phyloP scores from a whole-genome alignment of 2,888 invertebrate species.

The Sinodicranocentrus sp. region DNA sequence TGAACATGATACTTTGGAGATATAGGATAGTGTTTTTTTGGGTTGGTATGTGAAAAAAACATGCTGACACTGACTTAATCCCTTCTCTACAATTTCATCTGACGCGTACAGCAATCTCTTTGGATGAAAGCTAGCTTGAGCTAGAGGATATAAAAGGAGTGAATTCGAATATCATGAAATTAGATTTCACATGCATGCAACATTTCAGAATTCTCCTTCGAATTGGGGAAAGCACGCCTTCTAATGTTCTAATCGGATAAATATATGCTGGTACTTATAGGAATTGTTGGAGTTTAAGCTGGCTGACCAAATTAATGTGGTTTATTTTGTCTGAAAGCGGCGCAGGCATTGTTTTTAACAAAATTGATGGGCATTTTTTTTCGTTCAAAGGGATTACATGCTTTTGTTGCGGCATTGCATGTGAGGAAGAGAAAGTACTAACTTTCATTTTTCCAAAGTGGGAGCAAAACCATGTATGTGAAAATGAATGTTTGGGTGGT shows the following conservation, averaged over 20 bases:
- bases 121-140: neutral
- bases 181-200: constrained; percentile 20
- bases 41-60: constrained; percentile 31
- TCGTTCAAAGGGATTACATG: constrained; percentile 12
- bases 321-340: constrained; percentile 26
- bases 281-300: too few species aligned
- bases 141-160: neutral
- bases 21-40: constrained; percentile 25
- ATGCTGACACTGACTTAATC: constrained; percentile 54
- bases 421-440: neutral
- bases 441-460: neutral
- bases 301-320: constrained; percentile 12
- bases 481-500: constrained; percentile 3
- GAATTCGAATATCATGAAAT: constrained; percentile 21
- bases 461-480: neutral
- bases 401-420: neutral
- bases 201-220: neutral
- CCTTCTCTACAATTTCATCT: constrained; percentile 36
- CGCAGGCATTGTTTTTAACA: constrained; percentile 32
- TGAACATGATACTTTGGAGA: constrained; percentile 22
- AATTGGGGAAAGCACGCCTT: too few species aligned
- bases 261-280: too few species aligned
- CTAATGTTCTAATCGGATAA: too few species aligned
- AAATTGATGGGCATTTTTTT: constrained; percentile 44
- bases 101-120: constrained; percentile 4